Base-by-base conservation (phyloP, 2,113 vertebrate species). In the Rhineura floridana region DNA sequence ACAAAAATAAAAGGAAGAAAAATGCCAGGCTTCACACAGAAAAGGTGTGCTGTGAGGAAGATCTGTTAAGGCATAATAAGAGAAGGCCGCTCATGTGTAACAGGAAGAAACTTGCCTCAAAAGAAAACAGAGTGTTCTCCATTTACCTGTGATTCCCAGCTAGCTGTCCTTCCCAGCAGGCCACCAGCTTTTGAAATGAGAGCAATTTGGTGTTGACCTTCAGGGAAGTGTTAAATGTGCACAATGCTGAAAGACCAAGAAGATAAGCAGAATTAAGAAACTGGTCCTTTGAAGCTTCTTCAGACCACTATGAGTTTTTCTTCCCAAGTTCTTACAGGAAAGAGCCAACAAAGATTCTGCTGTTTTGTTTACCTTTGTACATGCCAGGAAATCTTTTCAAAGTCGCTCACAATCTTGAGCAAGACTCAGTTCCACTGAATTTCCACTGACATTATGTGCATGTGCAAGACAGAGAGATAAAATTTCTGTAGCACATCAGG, bases 121-220 rank as follows among this genome's bases (percentile, higher is more conserved):
- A 67, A 85, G 93, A 83, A 90, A 52, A 52, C 39, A 50, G 83
- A 67, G 78, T 44, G 0, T n/a, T 78, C 76, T 79, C n/a, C 72
- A 33, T 87, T 69, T 92, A 85, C 75, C 30, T 0, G 0, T 6
- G 33, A 9, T 44, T 88, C 30, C 55, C 83, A 63, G 2, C 83
- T 84, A 84, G 55, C 62, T 44, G 23, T 52, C 44, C 67, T 73
- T 84, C 52, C 39, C 28, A 44, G 65, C 48, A n/a, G 42, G 52
- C 12, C 70, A 67, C 25, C 76, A 86, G 36, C 59, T 2, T 77
- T 84, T 72, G 39, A 52, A 70, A 44, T 67, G 33, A 59, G 42
- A 55, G 73, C 46, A 55, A 65, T 55, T 69, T 42, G 70, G 36
- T 28, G 15, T 15, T 76, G 36, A 69, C 52, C 65, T 73, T 85